phyloP scores from a whole-genome alignment of 2,888 invertebrate species.

The Rapana venosa region DNA sequence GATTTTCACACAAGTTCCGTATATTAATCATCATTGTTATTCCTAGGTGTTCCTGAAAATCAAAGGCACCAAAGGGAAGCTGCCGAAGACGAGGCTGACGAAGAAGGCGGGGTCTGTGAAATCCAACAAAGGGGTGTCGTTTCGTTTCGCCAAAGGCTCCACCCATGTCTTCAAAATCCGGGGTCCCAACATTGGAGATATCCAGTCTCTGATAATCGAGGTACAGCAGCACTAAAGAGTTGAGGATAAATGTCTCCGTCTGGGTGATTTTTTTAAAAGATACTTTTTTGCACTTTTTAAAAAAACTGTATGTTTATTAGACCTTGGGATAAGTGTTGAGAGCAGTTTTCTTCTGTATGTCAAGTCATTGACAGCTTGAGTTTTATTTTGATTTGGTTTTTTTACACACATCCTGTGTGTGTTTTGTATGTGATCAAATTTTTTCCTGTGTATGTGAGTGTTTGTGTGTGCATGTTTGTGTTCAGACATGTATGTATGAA shows the following conservation, averaged over 20 bases:
- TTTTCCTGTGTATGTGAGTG: background rate
- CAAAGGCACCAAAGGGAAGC: constrained; percentile 74
- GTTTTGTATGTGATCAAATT: background rate
- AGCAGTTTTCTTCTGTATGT: no score
- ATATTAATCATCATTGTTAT: no score
- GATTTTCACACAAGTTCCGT: no score
- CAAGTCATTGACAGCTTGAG: no score
- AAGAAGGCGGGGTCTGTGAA: constrained; percentile 74
- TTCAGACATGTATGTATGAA: background rate
- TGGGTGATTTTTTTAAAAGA: background rate
- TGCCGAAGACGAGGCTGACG: constrained; percentile 72
- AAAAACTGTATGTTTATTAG: no score
- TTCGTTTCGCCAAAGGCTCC: constrained; percentile 75
- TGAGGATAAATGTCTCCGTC: background rate
- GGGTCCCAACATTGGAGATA: constrained; percentile 76
- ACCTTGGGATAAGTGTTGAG: no score
- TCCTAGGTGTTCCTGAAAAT: constrained; percentile 73
- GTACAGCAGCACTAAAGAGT: constrained; percentile 55
- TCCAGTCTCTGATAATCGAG: constrained; percentile 75
- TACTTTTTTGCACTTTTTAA: background rate
- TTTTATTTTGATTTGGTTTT: no score
- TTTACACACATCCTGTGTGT: background rate
- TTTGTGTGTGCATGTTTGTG: background rate
- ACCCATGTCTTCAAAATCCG: constrained; percentile 76
- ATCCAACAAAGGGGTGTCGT: constrained; percentile 67